These are phyloP conservation scores for Halcyon smyrnensis DNA, from an alignment of 2,797 vertebrate genomes.

Conservation along the genomic window DNA sequence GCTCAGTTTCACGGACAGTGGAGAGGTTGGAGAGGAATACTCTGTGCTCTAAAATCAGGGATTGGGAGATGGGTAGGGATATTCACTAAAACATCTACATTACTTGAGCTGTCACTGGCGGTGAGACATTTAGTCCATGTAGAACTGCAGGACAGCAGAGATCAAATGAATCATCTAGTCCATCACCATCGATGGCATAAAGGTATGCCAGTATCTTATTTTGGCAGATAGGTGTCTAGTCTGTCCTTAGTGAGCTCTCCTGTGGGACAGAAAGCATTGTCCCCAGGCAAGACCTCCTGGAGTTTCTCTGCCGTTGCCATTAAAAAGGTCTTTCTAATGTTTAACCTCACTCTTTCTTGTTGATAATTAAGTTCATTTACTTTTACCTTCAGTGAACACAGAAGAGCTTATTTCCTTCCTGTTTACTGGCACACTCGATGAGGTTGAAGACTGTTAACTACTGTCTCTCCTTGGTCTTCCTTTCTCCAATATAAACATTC, in stretches of 20 bases:
- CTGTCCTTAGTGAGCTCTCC: rapidly evolving
- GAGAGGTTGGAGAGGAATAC: not conserved
- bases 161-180: not conserved
- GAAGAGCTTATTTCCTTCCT: not conserved
- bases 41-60: not conserved
- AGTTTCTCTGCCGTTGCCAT: not conserved
- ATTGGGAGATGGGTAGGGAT: rapidly evolving
- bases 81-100: not conserved
- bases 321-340: not conserved
- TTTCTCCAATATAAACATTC: not conserved
- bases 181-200: not conserved
- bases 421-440: not conserved
- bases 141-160: not conserved
- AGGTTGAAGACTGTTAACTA: not conserved
- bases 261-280: not conserved
- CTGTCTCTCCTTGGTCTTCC: not conserved
- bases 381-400: not conserved
- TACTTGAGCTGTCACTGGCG: not conserved
- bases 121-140: not conserved
- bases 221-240: not conserved
- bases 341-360: not conserved
- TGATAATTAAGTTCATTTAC: not conserved
- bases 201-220: not conserved
- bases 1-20: rapidly evolving
- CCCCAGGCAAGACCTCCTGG: not conserved